Base-by-base conservation (phyloP, 1,140 invertebrate species). In the Drosophila murphyi region DNA sequence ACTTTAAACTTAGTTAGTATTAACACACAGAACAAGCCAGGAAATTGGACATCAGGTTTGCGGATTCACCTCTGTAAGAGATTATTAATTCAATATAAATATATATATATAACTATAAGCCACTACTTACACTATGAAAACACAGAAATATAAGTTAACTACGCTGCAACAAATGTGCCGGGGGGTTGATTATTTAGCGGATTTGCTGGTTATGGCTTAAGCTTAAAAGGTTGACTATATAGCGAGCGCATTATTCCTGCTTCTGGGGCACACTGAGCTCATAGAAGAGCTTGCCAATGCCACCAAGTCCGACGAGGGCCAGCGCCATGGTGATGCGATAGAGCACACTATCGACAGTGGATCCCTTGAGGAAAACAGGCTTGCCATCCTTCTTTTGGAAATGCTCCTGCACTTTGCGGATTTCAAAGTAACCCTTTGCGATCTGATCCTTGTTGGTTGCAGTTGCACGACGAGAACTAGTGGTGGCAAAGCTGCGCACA, bases 351-450 rank as follows among this genome's bases (percentile, higher is more conserved):
- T 96, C 95, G 3, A 83, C 72, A 2, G 92, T 73, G 12, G 95
- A 95, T 29, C 93, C 92, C 92, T 96, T 96, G 41, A 96, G 83
- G 90, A 94, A 95, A 34, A 95, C 92, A n/a, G 95, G 95, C 73
- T 93, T 89, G 57, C 94, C 94, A 89, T 95, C 94, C 54, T 90
- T 89, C 82, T 92, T 92, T 80, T 93, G 89, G 92, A 94, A 94
- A 69, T 94, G 93, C 8, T 93, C 92, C 86, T 94, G 94, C 3
- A 93, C 70, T 73, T 93, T 93, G 10, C 85, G 88, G 67, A 92
- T 62, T 72, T 91, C 86, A 41, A 91, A 89, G 55, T 92, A 92
- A 3, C 91, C 91, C 71, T 92, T 90, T 54, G 90, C 82, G 51
- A 92, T 80, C 64, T 82, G 90, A 34, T 78, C 73, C 71, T 81